phyloP scores from a whole-genome alignment of 1,140 invertebrate genomes.

The Cydia strobilella region DNA sequence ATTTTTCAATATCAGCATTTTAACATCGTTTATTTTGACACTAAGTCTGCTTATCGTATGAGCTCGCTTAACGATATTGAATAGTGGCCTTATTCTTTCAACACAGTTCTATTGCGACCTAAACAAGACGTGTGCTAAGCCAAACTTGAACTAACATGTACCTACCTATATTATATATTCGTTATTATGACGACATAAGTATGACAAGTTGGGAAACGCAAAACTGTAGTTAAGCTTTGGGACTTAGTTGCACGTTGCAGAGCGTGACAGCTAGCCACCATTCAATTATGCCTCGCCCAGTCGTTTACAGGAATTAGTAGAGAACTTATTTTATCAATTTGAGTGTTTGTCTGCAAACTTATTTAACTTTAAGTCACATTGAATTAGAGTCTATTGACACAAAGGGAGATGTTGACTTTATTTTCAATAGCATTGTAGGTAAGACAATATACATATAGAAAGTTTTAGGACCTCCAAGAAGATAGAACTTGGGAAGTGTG shows the following conservation, averaged over 20 bases:
- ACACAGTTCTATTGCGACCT: too few species aligned
- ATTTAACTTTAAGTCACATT: background rate
- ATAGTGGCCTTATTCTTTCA: too few species aligned
- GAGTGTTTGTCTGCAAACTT: background rate
- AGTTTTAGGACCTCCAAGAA: too few species aligned
- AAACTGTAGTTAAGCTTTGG: background rate
- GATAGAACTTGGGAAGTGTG: too few species aligned
- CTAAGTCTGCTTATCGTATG: too few species aligned
- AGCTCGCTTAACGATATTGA: too few species aligned
- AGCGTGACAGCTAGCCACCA: conserved; percentile 8
- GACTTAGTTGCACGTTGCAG: conserved; percentile 2
- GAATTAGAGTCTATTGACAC: too few species aligned
- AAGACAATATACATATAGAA: too few species aligned
- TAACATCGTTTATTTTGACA: too few species aligned
- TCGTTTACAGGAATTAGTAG: conserved; percentile 17
- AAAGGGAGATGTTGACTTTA: too few species aligned
- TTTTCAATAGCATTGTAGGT: too few species aligned
- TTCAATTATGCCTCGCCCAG: background rate
- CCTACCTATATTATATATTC: background rate
- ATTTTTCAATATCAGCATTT: background rate
- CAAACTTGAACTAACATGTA: background rate
- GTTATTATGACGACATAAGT: background rate
- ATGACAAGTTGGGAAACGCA: conserved; percentile 6
- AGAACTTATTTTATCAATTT: conserved; percentile 6
- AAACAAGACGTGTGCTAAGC: too few species aligned